Conservation (phyloP, 2,888 invertebrate species). For the Desoria tigrina region DNA sequence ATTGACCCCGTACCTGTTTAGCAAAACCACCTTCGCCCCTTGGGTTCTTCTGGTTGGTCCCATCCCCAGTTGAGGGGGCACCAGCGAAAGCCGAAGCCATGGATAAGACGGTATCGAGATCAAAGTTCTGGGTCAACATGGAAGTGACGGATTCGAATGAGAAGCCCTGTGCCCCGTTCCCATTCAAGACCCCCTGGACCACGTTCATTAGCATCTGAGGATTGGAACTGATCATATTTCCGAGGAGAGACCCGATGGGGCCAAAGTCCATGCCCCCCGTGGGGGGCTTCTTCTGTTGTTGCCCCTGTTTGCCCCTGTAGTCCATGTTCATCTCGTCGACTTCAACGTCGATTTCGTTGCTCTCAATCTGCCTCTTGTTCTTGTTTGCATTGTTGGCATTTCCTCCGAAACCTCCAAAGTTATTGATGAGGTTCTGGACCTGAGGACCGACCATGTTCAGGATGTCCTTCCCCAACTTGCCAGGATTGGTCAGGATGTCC, state of each 20-base stretch:
- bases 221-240: slow-evolving; percentile 46
- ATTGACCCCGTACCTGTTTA: background rate
- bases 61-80: slow-evolving; percentile 5
- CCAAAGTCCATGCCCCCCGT: slow-evolving; percentile 47
- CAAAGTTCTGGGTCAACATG: slow-evolving; percentile 45
- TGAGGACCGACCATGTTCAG: slow-evolving; percentile 48
- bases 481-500: slow-evolving; percentile 48
- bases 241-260: slow-evolving; percentile 41
- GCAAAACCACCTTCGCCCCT: slow-evolving; percentile 34
- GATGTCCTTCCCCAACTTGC: slow-evolving; percentile 43
- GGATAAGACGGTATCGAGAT: slow-evolving; percentile 46
- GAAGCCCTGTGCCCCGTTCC: slow-evolving; percentile 33
- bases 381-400: slow-evolving; percentile 21
- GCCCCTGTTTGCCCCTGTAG: slow-evolving; percentile 41
- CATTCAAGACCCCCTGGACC: slow-evolving; percentile 33
- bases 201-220: slow-evolving; percentile 50
- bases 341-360: slow-evolving; percentile 33
- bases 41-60: too few species aligned
- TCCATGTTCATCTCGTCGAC: slow-evolving; percentile 45
- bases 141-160: slow-evolving; percentile 44
- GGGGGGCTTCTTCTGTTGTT: slow-evolving; percentile 8
- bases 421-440: slow-evolving; percentile 42
- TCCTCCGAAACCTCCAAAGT: slow-evolving; percentile 24
- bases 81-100: slow-evolving; percentile 48
- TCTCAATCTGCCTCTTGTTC: slow-evolving; percentile 7